Evolutionary conservation across 2,888 invertebrate species (phyloP).

Genomic region (Torymus aiolomorphi): DNA sequence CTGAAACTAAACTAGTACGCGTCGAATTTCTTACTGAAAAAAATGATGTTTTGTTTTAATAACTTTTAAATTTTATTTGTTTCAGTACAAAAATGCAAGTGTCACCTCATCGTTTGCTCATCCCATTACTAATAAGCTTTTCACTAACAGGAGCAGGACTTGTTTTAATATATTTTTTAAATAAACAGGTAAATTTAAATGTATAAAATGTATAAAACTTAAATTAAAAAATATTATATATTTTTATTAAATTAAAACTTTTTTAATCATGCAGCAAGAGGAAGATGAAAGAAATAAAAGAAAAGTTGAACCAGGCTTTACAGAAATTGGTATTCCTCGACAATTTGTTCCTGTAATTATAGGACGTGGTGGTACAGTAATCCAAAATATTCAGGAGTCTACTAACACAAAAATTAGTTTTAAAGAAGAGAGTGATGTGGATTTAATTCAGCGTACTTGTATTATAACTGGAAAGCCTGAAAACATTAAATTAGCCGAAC

Average conservation of each 20-base stretch:
- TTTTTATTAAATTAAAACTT: conserved; percentile 19
- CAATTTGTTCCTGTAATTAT: conserved; percentile 82
- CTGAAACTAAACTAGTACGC: conserved; percentile 18
- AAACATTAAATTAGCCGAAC: conserved; percentile 84
- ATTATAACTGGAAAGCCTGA: conserved; percentile 83
- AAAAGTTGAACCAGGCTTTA: conserved; percentile 74
- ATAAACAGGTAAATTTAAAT: conserved; percentile 78
- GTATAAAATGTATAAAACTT: conserved; percentile 6
- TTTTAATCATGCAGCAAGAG: conserved; percentile 62
- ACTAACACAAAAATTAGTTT: conserved; percentile 81
- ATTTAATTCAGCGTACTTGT: conserved; percentile 80
- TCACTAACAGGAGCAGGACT: conserved; percentile 84
- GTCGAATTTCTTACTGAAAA: background rate
- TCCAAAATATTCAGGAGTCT: conserved; percentile 85
- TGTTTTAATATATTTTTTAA: conserved; percentile 82
- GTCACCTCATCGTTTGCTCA: conserved; percentile 62
- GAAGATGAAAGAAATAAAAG: conserved; percentile 63
- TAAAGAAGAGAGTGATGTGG: conserved; percentile 76
- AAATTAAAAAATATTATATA: background rate
- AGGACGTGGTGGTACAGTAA: conserved; percentile 86
- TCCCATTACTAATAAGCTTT: conserved; percentile 81
- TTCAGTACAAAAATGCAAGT: conserved; percentile 63
- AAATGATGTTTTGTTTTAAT: conserved; percentile 2
- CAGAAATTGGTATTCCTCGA: conserved; percentile 81
- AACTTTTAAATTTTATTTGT: conserved; percentile 23